Evolutionary conservation across 2,888 invertebrate species (phyloP).

Genomic region (Xestoiulus laeticollis): DNA sequence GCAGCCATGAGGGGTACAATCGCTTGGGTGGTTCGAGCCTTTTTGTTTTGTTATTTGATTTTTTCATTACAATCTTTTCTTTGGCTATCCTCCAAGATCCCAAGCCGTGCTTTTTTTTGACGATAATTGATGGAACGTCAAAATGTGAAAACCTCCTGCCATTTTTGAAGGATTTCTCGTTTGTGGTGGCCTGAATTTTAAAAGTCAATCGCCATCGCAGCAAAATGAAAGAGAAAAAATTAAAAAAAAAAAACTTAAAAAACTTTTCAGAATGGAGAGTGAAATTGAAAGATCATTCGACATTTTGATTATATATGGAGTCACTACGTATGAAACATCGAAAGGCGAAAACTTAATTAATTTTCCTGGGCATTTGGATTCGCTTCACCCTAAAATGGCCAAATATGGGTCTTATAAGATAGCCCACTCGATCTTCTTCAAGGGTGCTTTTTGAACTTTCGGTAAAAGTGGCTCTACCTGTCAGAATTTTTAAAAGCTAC

Average conservation of each 20-base stretch:
- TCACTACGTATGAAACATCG: conserved; percentile 27
- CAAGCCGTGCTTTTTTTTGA: conserved; percentile 52
- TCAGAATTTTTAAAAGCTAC: conserved; percentile 31
- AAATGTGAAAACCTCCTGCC: conserved; percentile 53
- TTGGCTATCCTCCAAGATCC: conserved; percentile 50
- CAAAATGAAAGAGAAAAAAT: conserved; percentile 42
- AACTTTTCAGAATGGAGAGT: not conserved
- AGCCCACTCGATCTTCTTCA: conserved; percentile 2
- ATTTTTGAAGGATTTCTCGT: conserved; percentile 54
- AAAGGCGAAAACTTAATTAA: conserved; percentile 36
- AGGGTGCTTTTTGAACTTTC: not conserved
- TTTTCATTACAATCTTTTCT: conserved; percentile 50
- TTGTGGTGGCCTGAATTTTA: conserved; percentile 53
- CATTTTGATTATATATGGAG: conserved; percentile 21
- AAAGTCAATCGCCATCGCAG: conserved; percentile 43
- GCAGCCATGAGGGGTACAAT: conserved; percentile 38
- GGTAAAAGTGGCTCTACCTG: conserved; percentile 35
- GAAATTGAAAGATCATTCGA: conserved; percentile 49
- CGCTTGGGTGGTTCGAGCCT: conserved; percentile 47
- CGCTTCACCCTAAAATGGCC: not conserved
- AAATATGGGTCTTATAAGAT: not conserved
- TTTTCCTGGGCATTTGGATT: conserved; percentile 1
- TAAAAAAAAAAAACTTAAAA: not conserved
- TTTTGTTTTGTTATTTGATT: conserved; percentile 51
- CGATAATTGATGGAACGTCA: conserved; percentile 54